Base-by-base conservation (phyloP, 2,113 vertebrate genomes). In the Elanoides forficatus region DNA sequence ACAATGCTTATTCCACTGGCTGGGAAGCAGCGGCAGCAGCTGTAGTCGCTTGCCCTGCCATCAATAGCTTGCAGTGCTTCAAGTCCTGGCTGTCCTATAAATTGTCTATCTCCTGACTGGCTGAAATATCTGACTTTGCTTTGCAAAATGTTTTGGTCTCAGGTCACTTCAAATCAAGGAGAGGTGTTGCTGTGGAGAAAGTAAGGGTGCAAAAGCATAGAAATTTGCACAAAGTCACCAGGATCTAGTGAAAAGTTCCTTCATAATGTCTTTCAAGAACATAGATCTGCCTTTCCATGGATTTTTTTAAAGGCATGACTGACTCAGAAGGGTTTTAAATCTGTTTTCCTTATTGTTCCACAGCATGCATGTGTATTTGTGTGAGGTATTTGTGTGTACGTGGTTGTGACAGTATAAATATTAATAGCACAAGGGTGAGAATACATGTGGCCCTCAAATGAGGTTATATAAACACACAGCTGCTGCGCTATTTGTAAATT, bases 381-480 rank as follows among this genome's bases (percentile, higher is more conserved):
- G 72, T 81, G 87, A 95, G 90, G 86, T 82, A 59, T 94, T 93
- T 78, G 70, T 71, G 63, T 48, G 45, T 73, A 86, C 65, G 63
- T 86, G 82, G 36, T 58, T 93, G 63, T 80, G 32, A 93, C 89
- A 95, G 90, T 93, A 97, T 97, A 97, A 97, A 97, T 98, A 98
- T 97, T 97, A 97, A 98, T 98, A 95, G 95, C 91, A n/a, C 71
- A 78, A 58, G 89, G 76, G 92, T 70, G 81, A 97, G 95, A 95
- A 92, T 91, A 93, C 80, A 91, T 93, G 95, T 94, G 91, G 90
- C 86, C 94, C 93, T 95, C 93, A 95, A 96, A 97, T 97, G 90
- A 96, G 96, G 93, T 97, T 97, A 96, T 93, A 95, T 96, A 97
- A 98, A 95, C 92, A 98, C 97, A 96, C 97, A 98, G 97, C 97